Conservation (phyloP, 2,113 vertebrate genomes). For the Chaetodon trifascialis region DNA sequence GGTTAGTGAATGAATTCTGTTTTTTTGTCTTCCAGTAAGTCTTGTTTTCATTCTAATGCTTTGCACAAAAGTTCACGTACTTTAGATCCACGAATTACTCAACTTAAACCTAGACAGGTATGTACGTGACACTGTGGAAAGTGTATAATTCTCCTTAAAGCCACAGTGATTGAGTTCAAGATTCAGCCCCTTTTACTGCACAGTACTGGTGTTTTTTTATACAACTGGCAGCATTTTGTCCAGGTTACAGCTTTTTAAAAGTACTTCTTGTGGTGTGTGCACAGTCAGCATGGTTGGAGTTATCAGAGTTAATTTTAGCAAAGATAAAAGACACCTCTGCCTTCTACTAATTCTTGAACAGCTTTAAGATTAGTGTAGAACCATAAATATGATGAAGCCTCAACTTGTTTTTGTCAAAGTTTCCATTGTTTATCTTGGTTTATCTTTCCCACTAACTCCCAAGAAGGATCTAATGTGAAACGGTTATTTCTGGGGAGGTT, state of each 20-base stretch:
- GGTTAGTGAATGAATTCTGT: conserved; percentile 58
- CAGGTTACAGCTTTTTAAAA: background rate
- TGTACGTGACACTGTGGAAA: conserved; percentile 14
- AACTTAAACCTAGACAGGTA: background rate
- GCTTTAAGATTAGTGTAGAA: background rate
- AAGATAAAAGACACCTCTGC: background rate
- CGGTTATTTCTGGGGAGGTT: conserved; percentile 10
- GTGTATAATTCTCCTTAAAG: background rate
- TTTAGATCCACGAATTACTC: conserved; percentile 20
- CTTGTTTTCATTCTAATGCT: conserved; percentile 53
- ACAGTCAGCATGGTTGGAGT: background rate
- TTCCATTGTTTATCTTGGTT: background rate
- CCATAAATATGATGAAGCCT: background rate
- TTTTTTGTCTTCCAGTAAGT: conserved; percentile 67
- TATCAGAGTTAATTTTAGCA: background rate
- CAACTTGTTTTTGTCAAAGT: background rate
- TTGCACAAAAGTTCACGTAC: conserved; percentile 13
- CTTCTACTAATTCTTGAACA: background rate
- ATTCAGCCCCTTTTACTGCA: background rate
- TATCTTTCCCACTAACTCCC: background rate
- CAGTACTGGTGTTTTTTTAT: background rate
- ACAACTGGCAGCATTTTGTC: background rate
- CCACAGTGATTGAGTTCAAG: background rate
- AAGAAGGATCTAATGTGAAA: background rate
- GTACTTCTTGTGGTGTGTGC: background rate